Evolutionary conservation across 1,140 invertebrate species (phyloP).

Genomic region (Nymphalis io): DNA sequence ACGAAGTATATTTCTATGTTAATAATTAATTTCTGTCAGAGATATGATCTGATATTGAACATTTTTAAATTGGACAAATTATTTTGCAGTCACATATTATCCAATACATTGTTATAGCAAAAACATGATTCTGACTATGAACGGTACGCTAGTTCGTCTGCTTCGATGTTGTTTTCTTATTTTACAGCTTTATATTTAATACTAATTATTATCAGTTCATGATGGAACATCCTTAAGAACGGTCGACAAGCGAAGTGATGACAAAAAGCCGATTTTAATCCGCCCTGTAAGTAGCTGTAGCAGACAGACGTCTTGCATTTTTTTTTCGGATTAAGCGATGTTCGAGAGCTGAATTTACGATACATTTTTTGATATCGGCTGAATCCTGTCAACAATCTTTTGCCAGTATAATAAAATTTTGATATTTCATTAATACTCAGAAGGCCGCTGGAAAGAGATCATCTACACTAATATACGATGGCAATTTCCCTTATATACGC

Average conservation of each 20-base stretch:
- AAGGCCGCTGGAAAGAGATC: too few species aligned
- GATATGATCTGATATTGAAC: too few species aligned
- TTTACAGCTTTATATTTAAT: background rate
- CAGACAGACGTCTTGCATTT: background rate
- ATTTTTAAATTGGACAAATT: too few species aligned
- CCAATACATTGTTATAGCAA: too few species aligned
- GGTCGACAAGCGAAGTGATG: constrained; percentile 1
- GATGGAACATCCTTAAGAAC: background rate
- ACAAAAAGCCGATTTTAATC: constrained; percentile 2
- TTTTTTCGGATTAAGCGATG: background rate
- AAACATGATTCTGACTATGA: too few species aligned
- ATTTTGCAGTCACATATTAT: too few species aligned
- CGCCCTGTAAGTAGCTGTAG: background rate
- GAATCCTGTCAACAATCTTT: background rate
- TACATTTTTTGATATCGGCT: background rate
- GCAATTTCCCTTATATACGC: too few species aligned
- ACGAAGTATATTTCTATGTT: too few species aligned
- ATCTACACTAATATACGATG: too few species aligned
- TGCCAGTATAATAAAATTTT: background rate
- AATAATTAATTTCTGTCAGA: too few species aligned
- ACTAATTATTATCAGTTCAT: constrained; percentile 4
- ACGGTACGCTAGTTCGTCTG: too few species aligned
- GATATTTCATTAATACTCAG: too few species aligned
- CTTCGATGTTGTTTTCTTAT: background rate
- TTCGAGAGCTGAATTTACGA: constrained; percentile 2